Evolutionary conservation across 2,113 vertebrate species (phyloP).

Genomic region (Leiothrix lutea): DNA sequence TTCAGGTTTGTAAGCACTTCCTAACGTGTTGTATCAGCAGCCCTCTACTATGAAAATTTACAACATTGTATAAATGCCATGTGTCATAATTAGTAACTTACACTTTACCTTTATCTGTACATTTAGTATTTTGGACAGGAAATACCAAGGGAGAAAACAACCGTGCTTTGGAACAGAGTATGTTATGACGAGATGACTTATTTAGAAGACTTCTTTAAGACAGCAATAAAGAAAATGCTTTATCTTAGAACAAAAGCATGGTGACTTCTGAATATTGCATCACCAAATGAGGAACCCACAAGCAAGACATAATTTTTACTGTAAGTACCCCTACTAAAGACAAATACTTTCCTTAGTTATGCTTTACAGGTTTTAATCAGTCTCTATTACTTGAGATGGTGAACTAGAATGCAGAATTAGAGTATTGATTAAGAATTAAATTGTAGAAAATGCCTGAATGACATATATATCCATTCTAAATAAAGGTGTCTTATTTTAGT

Average conservation of each 20-base stretch:
- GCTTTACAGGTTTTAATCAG: neutral
- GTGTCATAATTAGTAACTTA: neutral
- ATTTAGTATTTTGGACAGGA: conserved; percentile 65
- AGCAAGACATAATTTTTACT: conserved; percentile 74
- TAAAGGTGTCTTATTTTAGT: neutral
- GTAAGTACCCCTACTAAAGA: conserved; percentile 63
- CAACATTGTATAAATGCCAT: neutral
- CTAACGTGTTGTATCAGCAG: neutral
- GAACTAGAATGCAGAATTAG: neutral
- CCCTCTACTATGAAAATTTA: neutral
- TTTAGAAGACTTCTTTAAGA: conserved; percentile 57
- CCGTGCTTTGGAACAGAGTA: conserved; percentile 37
- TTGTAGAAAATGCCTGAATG: neutral
- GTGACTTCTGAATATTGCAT: conserved; percentile 73
- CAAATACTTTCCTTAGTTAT: neutral
- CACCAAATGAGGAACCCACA: conserved; percentile 80
- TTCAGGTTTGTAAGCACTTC: neutral
- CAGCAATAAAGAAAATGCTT: conserved; percentile 40
- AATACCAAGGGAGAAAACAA: conserved; percentile 22
- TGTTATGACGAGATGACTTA: conserved; percentile 53
- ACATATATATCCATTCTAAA: neutral
- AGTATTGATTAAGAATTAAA: neutral
- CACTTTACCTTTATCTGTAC: conserved; percentile 1
- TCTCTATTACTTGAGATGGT: neutral
- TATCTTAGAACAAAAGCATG: conserved; percentile 70